phyloP scores from a whole-genome alignment of 1,140 invertebrate genomes.

The Leguminivora glycinivorella region DNA sequence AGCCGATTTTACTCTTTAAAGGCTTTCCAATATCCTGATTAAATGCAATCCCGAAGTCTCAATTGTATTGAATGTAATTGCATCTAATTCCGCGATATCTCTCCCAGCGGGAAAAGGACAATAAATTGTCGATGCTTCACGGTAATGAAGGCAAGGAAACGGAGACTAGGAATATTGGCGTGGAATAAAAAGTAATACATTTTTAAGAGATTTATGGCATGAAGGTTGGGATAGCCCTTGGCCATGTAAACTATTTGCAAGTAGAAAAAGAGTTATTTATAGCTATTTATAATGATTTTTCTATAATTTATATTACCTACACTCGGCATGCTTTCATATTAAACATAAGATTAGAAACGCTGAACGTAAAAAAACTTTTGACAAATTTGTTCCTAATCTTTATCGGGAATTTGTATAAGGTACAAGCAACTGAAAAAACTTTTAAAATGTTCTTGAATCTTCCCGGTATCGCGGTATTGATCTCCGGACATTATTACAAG shows the following conservation, averaged over 20 bases:
- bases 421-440: too few relatives aligned
- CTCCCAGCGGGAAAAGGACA: slow-evolving; percentile 37
- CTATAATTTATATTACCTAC: too few relatives aligned
- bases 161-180: not conserved
- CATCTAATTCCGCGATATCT: slow-evolving; percentile 52
- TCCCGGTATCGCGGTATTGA: too few relatives aligned
- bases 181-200: not conserved
- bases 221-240: not conserved
- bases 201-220: not conserved
- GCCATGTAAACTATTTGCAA: not conserved
- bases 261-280: not conserved
- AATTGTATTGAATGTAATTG: slow-evolving; percentile 52
- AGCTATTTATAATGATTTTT: too few relatives aligned
- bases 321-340: too few relatives aligned
- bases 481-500: too few relatives aligned
- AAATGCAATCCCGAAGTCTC: slow-evolving; percentile 32
- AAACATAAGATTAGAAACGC: too few relatives aligned
- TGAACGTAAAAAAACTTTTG: too few relatives aligned
- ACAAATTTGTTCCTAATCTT: too few relatives aligned
- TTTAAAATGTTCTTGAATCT: too few relatives aligned
- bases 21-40: slow-evolving; percentile 36
- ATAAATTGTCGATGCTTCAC: slow-evolving; percentile 33
- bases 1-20: not conserved
- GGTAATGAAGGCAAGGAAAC: slow-evolving; percentile 28
- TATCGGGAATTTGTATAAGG: too few relatives aligned